Evolutionary conservation across 2,888 invertebrate species (phyloP).

Genomic region (Oasisia sp.): DNA sequence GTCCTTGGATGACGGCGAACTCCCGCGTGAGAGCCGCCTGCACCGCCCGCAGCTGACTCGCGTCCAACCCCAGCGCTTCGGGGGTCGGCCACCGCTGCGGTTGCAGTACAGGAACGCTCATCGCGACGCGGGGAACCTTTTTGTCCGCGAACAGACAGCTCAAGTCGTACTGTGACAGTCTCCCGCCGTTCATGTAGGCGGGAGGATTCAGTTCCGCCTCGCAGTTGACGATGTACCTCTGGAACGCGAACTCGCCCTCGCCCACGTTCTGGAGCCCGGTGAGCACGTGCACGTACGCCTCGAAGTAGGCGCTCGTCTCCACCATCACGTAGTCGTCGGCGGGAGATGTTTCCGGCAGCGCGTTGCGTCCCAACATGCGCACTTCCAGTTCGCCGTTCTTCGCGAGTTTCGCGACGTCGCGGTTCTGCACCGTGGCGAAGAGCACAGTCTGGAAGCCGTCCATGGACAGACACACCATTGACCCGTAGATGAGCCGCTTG

Average conservation of each 20-base stretch:
- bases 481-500: conserved; percentile 76
- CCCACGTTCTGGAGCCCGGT: conserved; percentile 73
- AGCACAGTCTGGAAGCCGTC: conserved; percentile 76
- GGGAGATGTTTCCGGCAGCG: conserved; percentile 40
- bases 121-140: not conserved
- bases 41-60: conserved; percentile 49
- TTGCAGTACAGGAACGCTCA: conserved; percentile 26
- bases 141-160: not conserved
- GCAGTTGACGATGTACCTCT: conserved; percentile 70
- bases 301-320: conserved; percentile 81
- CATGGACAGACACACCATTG: conserved; percentile 77
- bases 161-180: conserved; percentile 55
- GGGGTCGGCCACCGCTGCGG: conserved; percentile 43
- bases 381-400: conserved; percentile 55
- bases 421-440: conserved; percentile 76
- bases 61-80: conserved; percentile 43
- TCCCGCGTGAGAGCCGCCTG: conserved; percentile 46
- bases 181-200: conserved; percentile 9
- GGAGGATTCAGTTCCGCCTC: not conserved
- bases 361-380: conserved; percentile 36
- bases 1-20: conserved; percentile 50
- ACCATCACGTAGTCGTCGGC: conserved; percentile 69
- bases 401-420: conserved; percentile 62
- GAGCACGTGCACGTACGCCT: conserved; percentile 80
- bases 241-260: conserved; percentile 73